Conservation (phyloP, 2,797 vertebrate genomes). For the Erethizon dorsatum region DNA sequence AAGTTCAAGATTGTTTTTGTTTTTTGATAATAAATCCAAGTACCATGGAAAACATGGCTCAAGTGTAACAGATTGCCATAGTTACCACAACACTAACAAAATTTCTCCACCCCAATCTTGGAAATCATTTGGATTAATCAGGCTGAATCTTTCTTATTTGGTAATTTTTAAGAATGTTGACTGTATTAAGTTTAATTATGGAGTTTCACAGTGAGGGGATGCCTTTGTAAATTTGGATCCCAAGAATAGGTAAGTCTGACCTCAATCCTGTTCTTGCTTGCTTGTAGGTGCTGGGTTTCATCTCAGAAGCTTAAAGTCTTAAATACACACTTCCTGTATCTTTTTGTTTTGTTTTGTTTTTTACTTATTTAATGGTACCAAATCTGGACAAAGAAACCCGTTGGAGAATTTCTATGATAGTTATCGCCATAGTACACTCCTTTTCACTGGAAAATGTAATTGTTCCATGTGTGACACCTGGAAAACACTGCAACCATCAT, state of each 20-base stretch:
- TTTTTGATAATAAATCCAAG: neutral
- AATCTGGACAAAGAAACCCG: neutral
- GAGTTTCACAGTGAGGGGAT: neutral
- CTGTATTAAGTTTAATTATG: neutral
- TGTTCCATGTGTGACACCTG: rapidly evolving
- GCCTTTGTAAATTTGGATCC: neutral
- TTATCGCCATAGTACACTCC: neutral
- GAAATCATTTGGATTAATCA: neutral
- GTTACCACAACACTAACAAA: neutral
- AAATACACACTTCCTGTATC: neutral
- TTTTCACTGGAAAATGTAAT: neutral
- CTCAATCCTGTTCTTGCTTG: neutral
- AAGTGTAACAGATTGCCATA: neutral
- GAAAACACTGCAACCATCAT: neutral
- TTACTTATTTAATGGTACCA: neutral
- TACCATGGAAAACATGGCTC: neutral
- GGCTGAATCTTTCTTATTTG: neutral
- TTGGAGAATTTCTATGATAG: neutral
- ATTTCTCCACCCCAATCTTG: neutral
- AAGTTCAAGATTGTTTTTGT: neutral
- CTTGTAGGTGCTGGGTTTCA: neutral
- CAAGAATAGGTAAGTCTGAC: neutral
- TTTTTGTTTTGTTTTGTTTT: no score
- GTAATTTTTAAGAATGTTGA: neutral
- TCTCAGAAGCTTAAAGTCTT: neutral